A percentile compares a stretch with the other conserved stretches of the same genome.
These are phyloP conservation scores for Caenorhabditis wallacei DNA, from an alignment of 2,888 invertebrate species.

Conservation along the genomic window DNA sequence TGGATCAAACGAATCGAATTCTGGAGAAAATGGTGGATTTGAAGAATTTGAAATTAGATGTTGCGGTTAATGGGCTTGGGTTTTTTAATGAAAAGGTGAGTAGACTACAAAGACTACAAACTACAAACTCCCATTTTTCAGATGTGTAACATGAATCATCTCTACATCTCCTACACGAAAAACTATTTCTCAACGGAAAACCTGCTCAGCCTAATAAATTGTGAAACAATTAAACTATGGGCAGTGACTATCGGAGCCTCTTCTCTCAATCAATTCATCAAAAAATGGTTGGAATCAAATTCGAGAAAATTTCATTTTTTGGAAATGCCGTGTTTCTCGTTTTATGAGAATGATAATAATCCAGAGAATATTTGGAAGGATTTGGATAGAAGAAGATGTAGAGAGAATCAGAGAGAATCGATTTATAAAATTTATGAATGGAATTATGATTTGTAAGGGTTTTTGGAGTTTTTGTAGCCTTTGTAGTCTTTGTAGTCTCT, in stretches of 20 bases:
- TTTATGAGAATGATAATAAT: not conserved
- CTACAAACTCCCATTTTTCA: not conserved
- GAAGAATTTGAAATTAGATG: slow-evolving; percentile 19
- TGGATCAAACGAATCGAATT: slow-evolving; percentile 24
- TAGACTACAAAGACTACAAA: not conserved
- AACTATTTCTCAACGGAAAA: slow-evolving; percentile 21
- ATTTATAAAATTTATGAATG: slow-evolving; percentile 17
- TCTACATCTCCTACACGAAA: slow-evolving; percentile 11
- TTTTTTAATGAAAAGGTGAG: slow-evolving; percentile 36
- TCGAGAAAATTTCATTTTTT: not conserved
- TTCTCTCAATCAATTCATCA: slow-evolving; percentile 26
- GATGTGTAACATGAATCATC: slow-evolving; percentile 32
- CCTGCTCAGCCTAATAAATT: slow-evolving; percentile 21
- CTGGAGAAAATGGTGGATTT: slow-evolving; percentile 38
- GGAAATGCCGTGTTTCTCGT: slow-evolving; percentile 25
- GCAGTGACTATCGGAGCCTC: not conserved
- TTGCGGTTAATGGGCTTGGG: not conserved
- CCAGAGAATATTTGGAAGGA: not conserved
- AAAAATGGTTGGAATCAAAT: slow-evolving; percentile 1
- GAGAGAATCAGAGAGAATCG: not conserved
- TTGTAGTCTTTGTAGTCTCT: too few relatives aligned
- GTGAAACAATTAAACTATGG: slow-evolving; percentile 46
- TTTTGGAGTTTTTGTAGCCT: not conserved
- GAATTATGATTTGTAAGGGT: slow-evolving; percentile 38
- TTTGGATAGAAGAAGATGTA: not conserved